Base-by-base conservation (phyloP, 2,888 invertebrate genomes). In the Trachelus iudaicus region DNA sequence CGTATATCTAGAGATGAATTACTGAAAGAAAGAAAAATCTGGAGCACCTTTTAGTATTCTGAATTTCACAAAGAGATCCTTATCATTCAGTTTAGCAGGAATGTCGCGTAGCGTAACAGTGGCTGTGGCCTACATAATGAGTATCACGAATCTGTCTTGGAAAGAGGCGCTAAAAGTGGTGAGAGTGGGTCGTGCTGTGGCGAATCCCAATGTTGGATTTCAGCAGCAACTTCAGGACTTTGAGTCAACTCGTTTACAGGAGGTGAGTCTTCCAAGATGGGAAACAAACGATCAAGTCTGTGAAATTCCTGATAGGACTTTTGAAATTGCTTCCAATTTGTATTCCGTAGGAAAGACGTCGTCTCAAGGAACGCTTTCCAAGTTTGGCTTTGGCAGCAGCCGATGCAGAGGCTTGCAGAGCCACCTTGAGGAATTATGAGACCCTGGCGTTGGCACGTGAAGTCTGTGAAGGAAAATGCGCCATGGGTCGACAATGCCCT, bases 101-200 rank as follows among this genome's bases (percentile, higher is more conserved):
- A 98, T 99, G 96, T 98, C 98, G 1, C 95, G 99, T 34, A 98
- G 98, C 89, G 98, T 98, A 83, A 98, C 99, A 0, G 96, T 99
- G 77, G 97, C 97, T 0, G 97, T 98, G 79, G 98, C 98, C 69
- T 99, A 99, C 92, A 96, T 99, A 83, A 98, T 99, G 98, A 96
- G 97, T 73, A 97, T 96, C 81, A 98, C 98, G 37, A 93, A 95
- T 81, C 94, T 98, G 75, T 95, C 94, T 78, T 98, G 98, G 97
- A 96, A 97, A 86, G 98, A 98, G 89, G 96, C 98, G 1, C 92
- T 98, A 81, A 98, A 98, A 92, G 97, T 98, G 81, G 97, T 99
- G 75, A 94, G 98, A 81, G 97, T 97, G 0, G 98, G 98, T 69
- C 94, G 98, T 79, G 95, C 96, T 0, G 97, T 98, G 73, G 98